Percentiles rank a stretch among this genome's conserved stretches.
Conservation (phyloP, 30 jellyfish, hydroid and myxozoan species). For the Cassiopea xamachana region DNA sequence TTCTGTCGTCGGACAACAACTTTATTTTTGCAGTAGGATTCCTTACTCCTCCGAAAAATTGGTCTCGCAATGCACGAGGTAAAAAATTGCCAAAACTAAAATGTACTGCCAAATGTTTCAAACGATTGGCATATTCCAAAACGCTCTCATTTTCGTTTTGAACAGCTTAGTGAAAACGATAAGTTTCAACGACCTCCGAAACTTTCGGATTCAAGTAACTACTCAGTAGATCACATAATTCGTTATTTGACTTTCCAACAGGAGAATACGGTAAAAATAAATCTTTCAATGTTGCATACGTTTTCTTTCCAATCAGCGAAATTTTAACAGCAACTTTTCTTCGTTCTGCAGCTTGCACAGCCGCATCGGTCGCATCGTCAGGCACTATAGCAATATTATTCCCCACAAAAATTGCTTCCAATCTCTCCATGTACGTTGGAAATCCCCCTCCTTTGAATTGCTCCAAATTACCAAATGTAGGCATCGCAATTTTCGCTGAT, state of each 20-base stretch:
- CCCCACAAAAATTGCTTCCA: slow-evolving; percentile 27
- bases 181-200: neutral
- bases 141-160: slow-evolving; percentile 49
- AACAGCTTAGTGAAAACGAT: slow-evolving; percentile 45
- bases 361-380: slow-evolving; percentile 49
- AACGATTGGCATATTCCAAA: slow-evolving; percentile 24
- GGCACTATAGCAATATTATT: slow-evolving; percentile 41
- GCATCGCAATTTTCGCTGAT: slow-evolving; percentile 23
- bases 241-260: slow-evolving; percentile 34
- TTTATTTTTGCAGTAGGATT: slow-evolving; percentile 51
- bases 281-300: slow-evolving; percentile 38
- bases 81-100: slow-evolving; percentile 24
- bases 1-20: slow-evolving; percentile 49
- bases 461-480: slow-evolving; percentile 32
- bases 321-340: slow-evolving; percentile 39
- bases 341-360: slow-evolving; percentile 41
- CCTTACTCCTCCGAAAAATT: slow-evolving; percentile 24
- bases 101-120: slow-evolving; percentile 32
- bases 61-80: slow-evolving; percentile 40
- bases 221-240: slow-evolving; percentile 31
- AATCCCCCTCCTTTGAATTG: slow-evolving; percentile 32
- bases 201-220: slow-evolving; percentile 4
- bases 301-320: slow-evolving; percentile 42
- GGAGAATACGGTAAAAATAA: slow-evolving; percentile 35
- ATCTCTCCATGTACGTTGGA: slow-evolving; percentile 38